Conservation (phyloP, 1,140 invertebrate genomes). For the Gryon sp. region DNA sequence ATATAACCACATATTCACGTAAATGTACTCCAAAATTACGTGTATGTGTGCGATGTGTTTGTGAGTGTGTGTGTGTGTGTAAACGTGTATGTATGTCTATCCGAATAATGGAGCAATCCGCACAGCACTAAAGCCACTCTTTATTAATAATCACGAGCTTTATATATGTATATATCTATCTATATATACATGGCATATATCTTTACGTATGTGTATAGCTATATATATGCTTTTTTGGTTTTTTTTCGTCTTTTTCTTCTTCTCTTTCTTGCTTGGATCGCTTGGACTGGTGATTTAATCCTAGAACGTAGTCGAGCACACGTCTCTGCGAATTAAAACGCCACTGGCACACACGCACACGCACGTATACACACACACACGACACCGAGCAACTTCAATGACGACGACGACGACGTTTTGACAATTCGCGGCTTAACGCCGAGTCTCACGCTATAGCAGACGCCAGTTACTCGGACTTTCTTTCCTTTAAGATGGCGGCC, state of each 20-base stretch:
- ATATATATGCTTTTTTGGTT: no score
- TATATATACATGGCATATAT: no score
- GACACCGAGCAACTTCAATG: slow-evolving; percentile 4
- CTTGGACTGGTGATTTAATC: not conserved
- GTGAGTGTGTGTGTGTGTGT: not conserved
- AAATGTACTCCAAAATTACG: not conserved
- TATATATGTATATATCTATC: no score
- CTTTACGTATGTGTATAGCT: no score
- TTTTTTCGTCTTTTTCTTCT: no score
- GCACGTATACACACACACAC: slow-evolving; percentile 28
- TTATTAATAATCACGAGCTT: slow-evolving; percentile 10
- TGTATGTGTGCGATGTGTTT: slow-evolving; percentile 4
- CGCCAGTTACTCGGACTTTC: slow-evolving; percentile 37
- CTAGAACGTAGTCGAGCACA: not conserved
- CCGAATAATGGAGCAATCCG: slow-evolving; percentile 19
- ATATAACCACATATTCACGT: no score
- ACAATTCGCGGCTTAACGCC: slow-evolving; percentile 39
- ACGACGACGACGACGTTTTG: slow-evolving; percentile 30
- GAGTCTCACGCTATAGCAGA: slow-evolving; percentile 33
- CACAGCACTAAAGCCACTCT: slow-evolving; percentile 10
- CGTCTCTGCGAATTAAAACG: no score
- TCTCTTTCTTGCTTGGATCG: not conserved
- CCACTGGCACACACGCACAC: not conserved
- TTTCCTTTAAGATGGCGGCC: slow-evolving; percentile 75
- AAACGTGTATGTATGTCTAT: not conserved